These are phyloP conservation scores for Eptatretus burgeri DNA, from an alignment of 2,113 vertebrate genomes.

Conservation along the genomic window DNA sequence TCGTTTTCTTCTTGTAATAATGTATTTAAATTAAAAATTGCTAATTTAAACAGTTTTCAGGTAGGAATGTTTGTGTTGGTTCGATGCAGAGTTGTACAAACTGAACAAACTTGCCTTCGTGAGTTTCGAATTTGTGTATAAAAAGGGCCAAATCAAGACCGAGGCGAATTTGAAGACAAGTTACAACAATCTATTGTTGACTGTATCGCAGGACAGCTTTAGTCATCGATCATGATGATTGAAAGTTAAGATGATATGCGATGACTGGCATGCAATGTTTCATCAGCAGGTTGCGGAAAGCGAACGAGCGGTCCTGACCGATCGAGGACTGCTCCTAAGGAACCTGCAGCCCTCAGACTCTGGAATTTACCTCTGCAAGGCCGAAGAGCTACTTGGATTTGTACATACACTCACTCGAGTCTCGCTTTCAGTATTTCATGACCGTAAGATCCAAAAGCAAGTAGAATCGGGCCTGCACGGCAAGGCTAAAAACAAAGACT, in stretches of 20 bases:
- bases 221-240: no score
- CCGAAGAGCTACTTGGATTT: conserved; percentile 67
- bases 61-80: no score
- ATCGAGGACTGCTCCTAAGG: conserved; percentile 60
- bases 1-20: no score
- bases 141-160: no score
- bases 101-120: no score
- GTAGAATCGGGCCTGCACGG: no score
- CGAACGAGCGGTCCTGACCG: conserved; percentile 45
- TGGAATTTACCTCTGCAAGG: conserved; percentile 57
- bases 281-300: conserved; percentile 35
- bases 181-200: neutral
- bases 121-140: no score
- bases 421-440: conserved; percentile 60
- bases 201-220: neutral
- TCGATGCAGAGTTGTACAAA: no score
- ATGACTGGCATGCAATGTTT: neutral
- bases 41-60: no score
- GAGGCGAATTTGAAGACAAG: neutral
- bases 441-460: neutral
- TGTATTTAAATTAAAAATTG: no score
- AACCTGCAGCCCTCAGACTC: conserved; percentile 43
- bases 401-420: conserved; percentile 71
- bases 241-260: neutral
- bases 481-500: no score